phyloP scores from a whole-genome alignment of 2,113 vertebrate species.

The Sebastes fasciatus region DNA sequence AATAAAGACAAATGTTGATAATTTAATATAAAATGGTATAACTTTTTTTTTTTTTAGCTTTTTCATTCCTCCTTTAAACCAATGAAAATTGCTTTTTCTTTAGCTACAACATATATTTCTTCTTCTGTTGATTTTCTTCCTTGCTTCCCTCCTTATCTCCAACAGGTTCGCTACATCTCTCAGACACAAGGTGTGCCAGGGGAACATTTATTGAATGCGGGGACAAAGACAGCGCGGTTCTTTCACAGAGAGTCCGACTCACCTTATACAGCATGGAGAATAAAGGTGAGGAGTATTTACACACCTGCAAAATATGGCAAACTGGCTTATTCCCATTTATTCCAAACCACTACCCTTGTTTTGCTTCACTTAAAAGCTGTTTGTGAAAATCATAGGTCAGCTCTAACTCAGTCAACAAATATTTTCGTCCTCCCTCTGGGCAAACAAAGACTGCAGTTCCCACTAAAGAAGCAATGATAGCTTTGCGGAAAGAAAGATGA shows the following conservation, averaged over 20 bases:
- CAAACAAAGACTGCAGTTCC: background rate
- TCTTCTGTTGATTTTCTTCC: background rate
- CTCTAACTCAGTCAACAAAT: background rate
- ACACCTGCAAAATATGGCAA: background rate
- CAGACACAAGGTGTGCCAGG: constrained; percentile 98
- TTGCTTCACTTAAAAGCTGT: background rate
- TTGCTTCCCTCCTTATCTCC: background rate
- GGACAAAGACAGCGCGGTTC: constrained; percentile 94
- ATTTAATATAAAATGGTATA: background rate
- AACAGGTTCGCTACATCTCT: constrained; percentile 98
- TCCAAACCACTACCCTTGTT: background rate
- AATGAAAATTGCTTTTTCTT: background rate
- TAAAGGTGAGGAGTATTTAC: constrained; percentile 89
- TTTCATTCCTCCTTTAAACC: background rate
- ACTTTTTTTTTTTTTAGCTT: no score
- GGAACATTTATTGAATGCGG: constrained; percentile 93
- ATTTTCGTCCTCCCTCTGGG: background rate
- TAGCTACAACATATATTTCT: background rate
- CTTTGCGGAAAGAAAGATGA: background rate
- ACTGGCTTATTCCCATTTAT: background rate
- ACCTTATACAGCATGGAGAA: constrained; percentile 93
- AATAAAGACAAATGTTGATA: background rate
- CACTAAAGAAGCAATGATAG: background rate
- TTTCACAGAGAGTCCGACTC: constrained; percentile 91
- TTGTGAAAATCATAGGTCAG: constrained; percentile 1